Percentiles rank a stretch among this genome's conserved stretches.
Evolutionary conservation across 2,888 invertebrate genomes (phyloP).

Genomic region (Allygus modestus): DNA sequence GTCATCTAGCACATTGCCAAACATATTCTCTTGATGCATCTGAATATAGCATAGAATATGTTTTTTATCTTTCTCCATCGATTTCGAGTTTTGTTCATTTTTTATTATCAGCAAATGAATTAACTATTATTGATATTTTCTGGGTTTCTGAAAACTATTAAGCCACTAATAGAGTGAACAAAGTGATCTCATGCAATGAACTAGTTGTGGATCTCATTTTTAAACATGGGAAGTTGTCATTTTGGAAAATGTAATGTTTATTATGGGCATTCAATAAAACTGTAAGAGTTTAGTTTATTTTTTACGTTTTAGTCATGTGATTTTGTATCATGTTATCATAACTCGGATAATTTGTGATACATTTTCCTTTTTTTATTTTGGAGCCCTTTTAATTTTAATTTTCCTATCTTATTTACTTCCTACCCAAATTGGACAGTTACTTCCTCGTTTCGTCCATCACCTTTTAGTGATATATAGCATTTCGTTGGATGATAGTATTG

Average conservation of each 20-base stretch:
- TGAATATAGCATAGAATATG: too few relatives aligned
- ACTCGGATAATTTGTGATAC: neutral
- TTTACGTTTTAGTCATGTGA: neutral
- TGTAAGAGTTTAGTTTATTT: neutral
- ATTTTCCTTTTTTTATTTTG: too few relatives aligned
- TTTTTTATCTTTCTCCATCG: too few relatives aligned
- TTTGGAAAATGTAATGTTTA: conserved; percentile 46
- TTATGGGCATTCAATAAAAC: conserved; percentile 36
- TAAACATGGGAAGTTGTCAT: conserved; percentile 9
- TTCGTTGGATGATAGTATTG: too few relatives aligned
- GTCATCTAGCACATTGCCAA: too few relatives aligned
- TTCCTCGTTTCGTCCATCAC: too few relatives aligned
- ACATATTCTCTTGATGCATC: too few relatives aligned
- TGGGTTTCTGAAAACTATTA: neutral
- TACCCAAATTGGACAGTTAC: too few relatives aligned
- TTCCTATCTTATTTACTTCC: neutral
- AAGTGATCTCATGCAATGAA: conserved; percentile 50
- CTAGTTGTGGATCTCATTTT: conserved; percentile 37
- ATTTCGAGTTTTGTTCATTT: too few relatives aligned
- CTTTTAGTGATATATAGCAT: too few relatives aligned
- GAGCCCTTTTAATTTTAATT: neutral
- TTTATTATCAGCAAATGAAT: neutral
- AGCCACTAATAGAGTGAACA: neutral
- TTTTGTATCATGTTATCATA: neutral
- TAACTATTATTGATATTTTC: conserved; percentile 7